Evolutionary conservation across 2,888 invertebrate genomes (phyloP).

Genomic region (Rhopalosiphum nymphaeae): DNA sequence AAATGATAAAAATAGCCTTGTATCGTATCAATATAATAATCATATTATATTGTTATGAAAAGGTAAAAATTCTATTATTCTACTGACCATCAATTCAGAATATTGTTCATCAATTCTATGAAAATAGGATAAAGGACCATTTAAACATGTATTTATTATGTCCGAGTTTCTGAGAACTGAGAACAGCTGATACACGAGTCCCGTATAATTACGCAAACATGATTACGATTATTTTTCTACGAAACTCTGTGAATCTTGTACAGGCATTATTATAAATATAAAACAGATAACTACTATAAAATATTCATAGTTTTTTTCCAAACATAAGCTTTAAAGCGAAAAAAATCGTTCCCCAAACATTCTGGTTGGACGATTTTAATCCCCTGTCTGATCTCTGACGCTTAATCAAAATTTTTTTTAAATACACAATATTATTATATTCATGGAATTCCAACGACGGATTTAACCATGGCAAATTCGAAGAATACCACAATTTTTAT

Average conservation of each 20-base stretch:
- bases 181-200: not conserved
- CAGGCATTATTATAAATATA: not conserved
- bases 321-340: not conserved
- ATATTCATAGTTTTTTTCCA: slow-evolving; percentile 19
- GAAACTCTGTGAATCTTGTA: not conserved
- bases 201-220: not conserved
- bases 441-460: not conserved
- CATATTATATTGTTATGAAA: not conserved
- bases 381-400: not conserved
- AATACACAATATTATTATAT: slow-evolving; percentile 17
- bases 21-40: not conserved
- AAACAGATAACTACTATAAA: not conserved
- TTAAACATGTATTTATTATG: not conserved
- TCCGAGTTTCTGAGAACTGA: not conserved
- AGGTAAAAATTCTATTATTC: not conserved
- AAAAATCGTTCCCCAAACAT: slow-evolving; percentile 1
- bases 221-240: not conserved
- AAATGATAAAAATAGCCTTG: not conserved
- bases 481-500: slow-evolving; percentile 17
- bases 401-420: slow-evolving; percentile 15
- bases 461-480: not conserved
- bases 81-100: not conserved
- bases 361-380: slow-evolving; percentile 45
- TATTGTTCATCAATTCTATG: not conserved
- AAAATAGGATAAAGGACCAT: not conserved